Percentiles rank a stretch among this genome's conserved stretches.
These are phyloP conservation scores for Agrotis clavis DNA, from an alignment of 2,888 invertebrate species.

Conservation along the genomic window DNA sequence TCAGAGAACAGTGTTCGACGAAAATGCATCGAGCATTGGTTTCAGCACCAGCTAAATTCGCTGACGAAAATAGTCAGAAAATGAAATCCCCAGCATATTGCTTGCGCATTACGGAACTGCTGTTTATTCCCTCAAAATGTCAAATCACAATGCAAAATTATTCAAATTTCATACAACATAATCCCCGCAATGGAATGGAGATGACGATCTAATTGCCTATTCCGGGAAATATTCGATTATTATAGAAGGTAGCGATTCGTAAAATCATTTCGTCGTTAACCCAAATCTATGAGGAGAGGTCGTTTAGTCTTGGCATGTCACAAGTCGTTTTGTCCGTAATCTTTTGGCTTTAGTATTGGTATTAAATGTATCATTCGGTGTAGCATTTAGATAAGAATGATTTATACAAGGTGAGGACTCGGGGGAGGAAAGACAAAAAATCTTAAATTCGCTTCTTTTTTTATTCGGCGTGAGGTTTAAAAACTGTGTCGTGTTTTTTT, in stretches of 20 bases:
- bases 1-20: not conserved
- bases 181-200: slow-evolving; percentile 72
- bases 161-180: slow-evolving; percentile 78
- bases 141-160: slow-evolving; percentile 77
- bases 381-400: slow-evolving; percentile 54
- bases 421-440: not conserved
- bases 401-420: slow-evolving; percentile 29
- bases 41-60: not conserved
- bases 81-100: slow-evolving; percentile 39
- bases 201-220: slow-evolving; percentile 73
- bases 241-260: slow-evolving; percentile 64
- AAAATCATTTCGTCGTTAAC: slow-evolving; percentile 64
- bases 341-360: slow-evolving; percentile 53
- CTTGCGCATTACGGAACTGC: slow-evolving; percentile 40
- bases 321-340: slow-evolving; percentile 56
- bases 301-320: slow-evolving; percentile 60
- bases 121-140: slow-evolving; percentile 70
- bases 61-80: slow-evolving; percentile 26
- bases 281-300: slow-evolving; percentile 59
- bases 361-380: slow-evolving; percentile 58
- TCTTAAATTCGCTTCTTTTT: slow-evolving; percentile 9
- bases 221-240: slow-evolving; percentile 72
- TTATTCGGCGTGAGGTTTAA: slow-evolving; percentile 11
- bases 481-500: not conserved
- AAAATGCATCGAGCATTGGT: not conserved